Evolutionary conservation across 2,797 vertebrate genomes (phyloP).

Genomic region (Gobionotothen gibberifrons): DNA sequence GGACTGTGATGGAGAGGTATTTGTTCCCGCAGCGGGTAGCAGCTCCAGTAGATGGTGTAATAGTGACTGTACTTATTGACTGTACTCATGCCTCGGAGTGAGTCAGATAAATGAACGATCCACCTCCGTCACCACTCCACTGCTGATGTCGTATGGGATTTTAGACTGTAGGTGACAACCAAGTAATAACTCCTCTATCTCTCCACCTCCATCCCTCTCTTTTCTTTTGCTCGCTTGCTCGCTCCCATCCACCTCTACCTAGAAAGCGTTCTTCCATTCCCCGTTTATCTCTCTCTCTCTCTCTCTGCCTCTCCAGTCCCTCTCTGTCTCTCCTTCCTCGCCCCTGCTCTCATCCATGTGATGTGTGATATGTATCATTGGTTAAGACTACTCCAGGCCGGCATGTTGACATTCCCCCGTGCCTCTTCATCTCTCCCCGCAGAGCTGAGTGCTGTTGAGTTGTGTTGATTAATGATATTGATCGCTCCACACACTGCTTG

Average conservation of each 20-base stretch:
- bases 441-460: conserved; percentile 83
- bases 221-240: conserved; percentile 52
- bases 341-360: conserved; percentile 79
- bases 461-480: conserved; percentile 87
- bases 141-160: conserved; percentile 82
- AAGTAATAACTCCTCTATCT: conserved; percentile 82
- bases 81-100: conserved; percentile 68
- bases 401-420: conserved; percentile 83
- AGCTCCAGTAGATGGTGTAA: conserved; percentile 77
- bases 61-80: conserved; percentile 78
- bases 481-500: conserved; percentile 80
- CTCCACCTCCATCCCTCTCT: conserved; percentile 69
- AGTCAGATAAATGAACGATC: conserved; percentile 80
- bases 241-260: conserved; percentile 64
- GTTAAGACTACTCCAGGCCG: conserved; percentile 82
- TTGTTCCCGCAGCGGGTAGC: conserved; percentile 60
- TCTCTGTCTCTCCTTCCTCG: conserved; percentile 71
- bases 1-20: conserved; percentile 49
- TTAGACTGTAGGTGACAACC: conserved; percentile 82
- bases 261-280: conserved; percentile 69
- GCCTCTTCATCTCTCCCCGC: conserved; percentile 84
- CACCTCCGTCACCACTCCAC: conserved; percentile 74
- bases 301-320: conserved; percentile 68
- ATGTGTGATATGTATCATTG: conserved; percentile 86
- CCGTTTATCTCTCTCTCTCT: conserved; percentile 79